Evolutionary conservation across 1,140 invertebrate species (phyloP).

Genomic region (Capitella teleta): DNA sequence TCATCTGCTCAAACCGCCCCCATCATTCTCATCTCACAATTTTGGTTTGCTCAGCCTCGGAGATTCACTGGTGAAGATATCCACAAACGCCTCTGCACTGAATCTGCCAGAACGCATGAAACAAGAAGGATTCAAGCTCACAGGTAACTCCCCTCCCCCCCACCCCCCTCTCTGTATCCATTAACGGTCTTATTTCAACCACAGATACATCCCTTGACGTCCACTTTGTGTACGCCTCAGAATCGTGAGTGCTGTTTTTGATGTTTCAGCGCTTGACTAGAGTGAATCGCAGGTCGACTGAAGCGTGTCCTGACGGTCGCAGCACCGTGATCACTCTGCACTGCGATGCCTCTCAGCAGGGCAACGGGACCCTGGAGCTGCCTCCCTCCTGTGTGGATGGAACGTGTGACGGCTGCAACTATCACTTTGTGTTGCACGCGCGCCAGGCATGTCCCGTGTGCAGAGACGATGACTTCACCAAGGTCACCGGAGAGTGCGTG

Average conservation of each 20-base stretch:
- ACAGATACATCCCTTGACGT: constrained; percentile 26
- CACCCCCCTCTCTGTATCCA: neutral
- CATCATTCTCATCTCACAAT: no score
- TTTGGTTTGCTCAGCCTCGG: no score
- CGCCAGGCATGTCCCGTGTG: constrained; percentile 49
- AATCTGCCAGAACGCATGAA: constrained; percentile 8
- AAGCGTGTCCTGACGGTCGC: constrained; percentile 47
- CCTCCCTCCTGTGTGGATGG: constrained; percentile 51
- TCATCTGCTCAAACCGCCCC: neutral
- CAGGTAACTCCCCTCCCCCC: no score
- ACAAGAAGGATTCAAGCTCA: constrained; percentile 22
- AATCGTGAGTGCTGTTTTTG: constrained; percentile 29
- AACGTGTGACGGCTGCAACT: constrained; percentile 54
- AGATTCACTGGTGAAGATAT: constrained; percentile 45
- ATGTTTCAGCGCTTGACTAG: neutral
- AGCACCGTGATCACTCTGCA: constrained; percentile 46
- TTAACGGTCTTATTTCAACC: constrained; percentile 10
- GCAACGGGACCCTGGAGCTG: constrained; percentile 36
- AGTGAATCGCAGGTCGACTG: constrained; percentile 38
- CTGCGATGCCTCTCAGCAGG: constrained; percentile 35
- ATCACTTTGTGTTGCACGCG: constrained; percentile 49
- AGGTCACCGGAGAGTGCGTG: constrained; percentile 50
- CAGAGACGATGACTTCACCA: constrained; percentile 33
- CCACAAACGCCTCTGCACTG: constrained; percentile 18
- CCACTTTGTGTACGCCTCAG: constrained; percentile 42